Evolutionary conservation across 2,888 invertebrate genomes (phyloP).

Genomic region (Allophyes oxyacanthae): DNA sequence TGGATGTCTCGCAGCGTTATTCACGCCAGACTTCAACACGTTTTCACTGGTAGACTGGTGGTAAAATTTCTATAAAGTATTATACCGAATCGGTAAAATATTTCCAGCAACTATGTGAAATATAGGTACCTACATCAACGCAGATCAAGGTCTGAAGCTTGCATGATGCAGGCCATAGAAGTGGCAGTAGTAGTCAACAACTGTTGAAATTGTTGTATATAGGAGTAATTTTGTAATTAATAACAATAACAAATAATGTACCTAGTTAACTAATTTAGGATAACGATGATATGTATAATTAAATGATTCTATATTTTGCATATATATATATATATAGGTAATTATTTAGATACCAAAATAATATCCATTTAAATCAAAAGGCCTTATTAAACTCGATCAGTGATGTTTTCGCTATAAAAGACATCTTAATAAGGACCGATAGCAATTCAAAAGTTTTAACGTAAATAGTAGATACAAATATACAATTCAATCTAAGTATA

Average conservation of each 20-base stretch:
- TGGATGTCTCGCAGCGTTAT: slow-evolving; percentile 3
- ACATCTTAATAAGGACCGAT: slow-evolving; percentile 38
- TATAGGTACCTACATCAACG: neutral
- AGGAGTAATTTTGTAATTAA: slow-evolving; percentile 65
- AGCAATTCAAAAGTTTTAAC: slow-evolving; percentile 9
- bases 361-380: slow-evolving; percentile 15
- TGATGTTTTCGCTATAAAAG: slow-evolving; percentile 45
- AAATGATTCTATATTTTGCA: slow-evolving; percentile 53
- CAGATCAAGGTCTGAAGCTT: slow-evolving; percentile 10
- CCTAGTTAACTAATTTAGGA: slow-evolving; percentile 65
- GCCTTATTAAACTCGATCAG: slow-evolving; percentile 29
- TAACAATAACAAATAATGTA: slow-evolving; percentile 59
- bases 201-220: slow-evolving; percentile 60
- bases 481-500: neutral
- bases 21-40: slow-evolving; percentile 5
- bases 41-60: neutral
- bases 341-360: slow-evolving; percentile 21
- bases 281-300: slow-evolving; percentile 34
- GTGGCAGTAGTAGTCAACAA: slow-evolving; percentile 36
- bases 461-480: slow-evolving; percentile 27
- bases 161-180: slow-evolving; percentile 2
- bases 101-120: neutral
- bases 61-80: neutral
- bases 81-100: no score
- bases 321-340: no score